Conservation (phyloP, 2,888 invertebrate genomes). For the Sphaeridia pumilis region DNA sequence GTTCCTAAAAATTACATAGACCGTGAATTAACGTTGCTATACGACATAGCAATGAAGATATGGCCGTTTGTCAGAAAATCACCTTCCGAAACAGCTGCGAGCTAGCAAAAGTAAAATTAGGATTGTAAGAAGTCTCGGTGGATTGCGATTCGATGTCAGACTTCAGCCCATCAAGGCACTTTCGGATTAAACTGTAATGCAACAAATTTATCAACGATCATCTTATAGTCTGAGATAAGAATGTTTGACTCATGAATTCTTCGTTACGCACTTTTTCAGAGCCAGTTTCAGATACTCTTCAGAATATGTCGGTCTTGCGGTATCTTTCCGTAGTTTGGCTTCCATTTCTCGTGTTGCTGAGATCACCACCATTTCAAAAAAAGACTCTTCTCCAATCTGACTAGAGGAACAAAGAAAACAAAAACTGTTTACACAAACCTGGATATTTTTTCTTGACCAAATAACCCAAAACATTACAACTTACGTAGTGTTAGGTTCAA, state of each 20-base stretch:
- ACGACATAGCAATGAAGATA: neutral
- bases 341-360: neutral
- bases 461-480: too few relatives aligned
- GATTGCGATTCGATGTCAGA: too few relatives aligned
- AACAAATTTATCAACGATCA: neutral
- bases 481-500: slow-evolving; percentile 5
- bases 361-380: neutral
- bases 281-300: neutral
- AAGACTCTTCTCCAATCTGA: neutral
- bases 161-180: neutral
- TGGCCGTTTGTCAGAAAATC: too few relatives aligned
- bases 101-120: too few relatives aligned
- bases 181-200: slow-evolving; percentile 1
- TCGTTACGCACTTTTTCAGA: neutral
- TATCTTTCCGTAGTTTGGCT: neutral
- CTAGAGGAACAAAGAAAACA: too few relatives aligned
- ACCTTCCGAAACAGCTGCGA: too few relatives aligned
- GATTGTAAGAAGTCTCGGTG: too few relatives aligned
- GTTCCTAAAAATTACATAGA: neutral
- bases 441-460: too few relatives aligned
- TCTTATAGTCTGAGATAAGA: neutral
- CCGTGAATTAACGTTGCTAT: too few relatives aligned
- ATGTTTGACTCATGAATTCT: neutral
- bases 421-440: too few relatives aligned
- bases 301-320: neutral